These are phyloP conservation scores for Mustela nigripes DNA, from an alignment of 2,113 vertebrate genomes.

Conservation along the genomic window DNA sequence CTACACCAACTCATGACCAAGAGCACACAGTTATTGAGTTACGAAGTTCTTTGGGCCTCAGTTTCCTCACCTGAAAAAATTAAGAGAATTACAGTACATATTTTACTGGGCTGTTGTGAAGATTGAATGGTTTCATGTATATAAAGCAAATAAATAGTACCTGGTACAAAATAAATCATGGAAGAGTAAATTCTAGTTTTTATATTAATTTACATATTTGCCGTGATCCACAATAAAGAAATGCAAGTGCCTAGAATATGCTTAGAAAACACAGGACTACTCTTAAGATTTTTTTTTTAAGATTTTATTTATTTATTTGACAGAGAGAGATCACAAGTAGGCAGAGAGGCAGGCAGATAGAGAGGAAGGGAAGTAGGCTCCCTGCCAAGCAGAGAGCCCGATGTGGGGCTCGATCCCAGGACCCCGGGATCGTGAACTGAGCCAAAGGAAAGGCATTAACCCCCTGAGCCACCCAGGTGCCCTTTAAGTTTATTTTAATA, in stretches of 20 bases:
- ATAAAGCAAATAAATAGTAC: not conserved
- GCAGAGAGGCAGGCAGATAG: no score
- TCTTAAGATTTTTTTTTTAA: not conserved
- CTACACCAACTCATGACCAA: not conserved
- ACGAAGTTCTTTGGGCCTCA: not conserved
- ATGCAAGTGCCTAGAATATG: not conserved
- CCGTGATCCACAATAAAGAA: not conserved
- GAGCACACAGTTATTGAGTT: not conserved
- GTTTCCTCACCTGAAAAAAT: slow-evolving; percentile 11
- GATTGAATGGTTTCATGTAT: not conserved
- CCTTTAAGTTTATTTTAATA: not conserved
- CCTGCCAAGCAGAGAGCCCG: no score
- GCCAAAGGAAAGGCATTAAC: no score
- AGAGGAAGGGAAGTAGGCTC: no score
- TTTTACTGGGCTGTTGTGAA: not conserved
- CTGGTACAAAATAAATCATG: not conserved
- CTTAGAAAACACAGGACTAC: not conserved
- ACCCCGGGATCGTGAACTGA: no score
- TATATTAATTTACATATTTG: slow-evolving; percentile 16
- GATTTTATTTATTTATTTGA: no score
- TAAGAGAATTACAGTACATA: not conserved
- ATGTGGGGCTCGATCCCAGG: no score
- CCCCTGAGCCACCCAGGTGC: no score
- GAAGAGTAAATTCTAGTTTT: not conserved
- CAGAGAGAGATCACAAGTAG: no score